Evolutionary conservation across 1,140 invertebrate genomes (phyloP), one percentile per base, ranked within the genome.

Genomic region (Choristoneura fumiferana): DNA sequence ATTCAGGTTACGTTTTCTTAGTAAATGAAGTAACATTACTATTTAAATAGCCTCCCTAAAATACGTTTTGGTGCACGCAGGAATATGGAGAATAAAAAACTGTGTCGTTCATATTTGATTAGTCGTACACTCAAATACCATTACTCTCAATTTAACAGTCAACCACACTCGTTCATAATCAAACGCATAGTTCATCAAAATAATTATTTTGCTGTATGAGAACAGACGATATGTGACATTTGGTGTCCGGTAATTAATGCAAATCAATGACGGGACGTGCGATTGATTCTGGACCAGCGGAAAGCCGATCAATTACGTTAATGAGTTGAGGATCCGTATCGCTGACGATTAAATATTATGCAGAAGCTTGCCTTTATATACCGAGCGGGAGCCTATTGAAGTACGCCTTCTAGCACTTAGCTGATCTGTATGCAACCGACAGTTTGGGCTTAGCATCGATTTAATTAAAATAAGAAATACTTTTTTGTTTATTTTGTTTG

Each of bases 221-320:
- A 61, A 64, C 63, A 69, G 67, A 63, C 73, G 78, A 79, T 82
- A 81, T 79, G 78, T 81, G 82, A 84, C 82, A 81, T 81, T 78
- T 76, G 70, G 66, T 52, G 22, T 73, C 60, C 72, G 64, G 76
- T 88, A 86, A 88, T 86, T 85, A 85, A 88, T 88, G 85, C 78
- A 86, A 85, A 86, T 86, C 82, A 83, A 84, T 84, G 76, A 76
- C 71, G 64, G 78, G 71, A 83, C 78, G 76, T 82, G 78, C 79
- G 85, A 86, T 86, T 88, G 85, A 88, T 86, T 88, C 81, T 66
- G 79, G 71, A 72, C 73, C 81, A 77, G 73, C 72, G 77, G 80
- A 79, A 83, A 86, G 81, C 83, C 74, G 85, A 88, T 88, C 85
- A 88, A 87, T 88, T 88, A 88, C 79, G 81, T 73, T 88, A 88